A percentile compares a stretch with the other conserved stretches of the same genome.
Evolutionary conservation across 2,797 vertebrate species (phyloP).

Genomic region (Sebastes taczanowskii): DNA sequence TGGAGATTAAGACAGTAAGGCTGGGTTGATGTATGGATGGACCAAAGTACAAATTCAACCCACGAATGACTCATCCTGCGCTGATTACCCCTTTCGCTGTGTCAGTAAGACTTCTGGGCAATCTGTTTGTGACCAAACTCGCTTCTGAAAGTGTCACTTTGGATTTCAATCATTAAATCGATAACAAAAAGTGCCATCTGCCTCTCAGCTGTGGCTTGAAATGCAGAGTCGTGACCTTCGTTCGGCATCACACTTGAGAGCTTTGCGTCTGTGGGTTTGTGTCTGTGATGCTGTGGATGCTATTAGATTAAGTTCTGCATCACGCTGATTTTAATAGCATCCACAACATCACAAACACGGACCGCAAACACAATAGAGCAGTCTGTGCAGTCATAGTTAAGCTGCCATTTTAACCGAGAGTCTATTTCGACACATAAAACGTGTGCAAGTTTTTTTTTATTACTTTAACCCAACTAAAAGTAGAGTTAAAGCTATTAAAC

Average conservation of each 20-base stretch:
- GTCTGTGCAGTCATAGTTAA: neutral
- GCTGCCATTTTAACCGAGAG: neutral
- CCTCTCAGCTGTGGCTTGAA: slow-evolving; percentile 1
- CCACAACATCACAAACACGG: neutral
- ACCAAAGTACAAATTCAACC: neutral
- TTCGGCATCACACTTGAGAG: neutral
- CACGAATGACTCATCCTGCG: neutral
- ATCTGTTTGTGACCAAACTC: neutral
- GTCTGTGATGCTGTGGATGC: neutral
- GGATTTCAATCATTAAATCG: slow-evolving; percentile 13
- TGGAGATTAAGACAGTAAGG: neutral
- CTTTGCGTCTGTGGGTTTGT: neutral
- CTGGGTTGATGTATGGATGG: neutral
- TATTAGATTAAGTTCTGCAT: slow-evolving; percentile 2
- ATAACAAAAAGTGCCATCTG: slow-evolving; percentile 15
- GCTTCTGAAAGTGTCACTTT: slow-evolving; percentile 13
- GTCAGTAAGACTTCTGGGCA: too few species aligned
- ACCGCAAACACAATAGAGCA: neutral
- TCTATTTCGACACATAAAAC: neutral
- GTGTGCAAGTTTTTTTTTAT: neutral
- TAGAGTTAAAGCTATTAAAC: neutral
- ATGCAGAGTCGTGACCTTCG: neutral
- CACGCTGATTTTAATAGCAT: neutral
- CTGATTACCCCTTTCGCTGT: neutral
- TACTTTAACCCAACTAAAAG: neutral